phyloP scores from a whole-genome alignment of 2,797 vertebrate genomes.

The Danio aesculapii region DNA sequence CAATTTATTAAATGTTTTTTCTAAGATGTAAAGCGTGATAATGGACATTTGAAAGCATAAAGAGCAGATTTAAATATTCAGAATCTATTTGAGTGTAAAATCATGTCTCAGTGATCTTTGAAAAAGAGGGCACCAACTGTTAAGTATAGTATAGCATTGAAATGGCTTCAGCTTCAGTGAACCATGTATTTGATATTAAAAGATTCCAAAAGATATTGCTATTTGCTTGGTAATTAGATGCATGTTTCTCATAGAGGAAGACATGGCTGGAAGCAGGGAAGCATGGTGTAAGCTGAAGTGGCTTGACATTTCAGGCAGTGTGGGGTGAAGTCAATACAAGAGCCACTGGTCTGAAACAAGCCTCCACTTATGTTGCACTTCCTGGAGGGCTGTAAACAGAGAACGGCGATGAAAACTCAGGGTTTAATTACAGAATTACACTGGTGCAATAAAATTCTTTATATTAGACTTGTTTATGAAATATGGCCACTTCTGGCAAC shows the following conservation, averaged over 20 bases:
- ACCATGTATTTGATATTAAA: constrained; percentile 13
- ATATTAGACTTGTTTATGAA: constrained; percentile 2
- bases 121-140: neutral
- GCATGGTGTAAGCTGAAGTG: constrained; percentile 21
- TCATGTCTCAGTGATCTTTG: constrained; percentile 10
- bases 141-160: constrained; percentile 18
- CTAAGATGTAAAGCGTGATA: constrained; percentile 22
- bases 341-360: constrained; percentile 25
- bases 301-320: constrained; percentile 46
- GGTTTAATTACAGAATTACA: constrained; percentile 19
- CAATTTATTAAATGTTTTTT: constrained; percentile 17
- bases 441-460: neutral
- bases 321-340: constrained; percentile 43
- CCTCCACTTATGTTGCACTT: constrained; percentile 18
- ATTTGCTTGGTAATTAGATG: constrained; percentile 31
- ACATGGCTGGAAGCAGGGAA: constrained; percentile 27
- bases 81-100: constrained; percentile 31
- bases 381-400: constrained; percentile 14
- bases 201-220: neutral
- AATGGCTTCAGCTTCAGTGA: neutral
- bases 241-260: constrained; percentile 29
- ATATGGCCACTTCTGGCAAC: neutral
- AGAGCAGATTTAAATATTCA: constrained; percentile 34
- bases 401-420: neutral
- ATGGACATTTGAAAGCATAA: constrained; percentile 13